Conservation (phyloP, 2,113 vertebrate species). For the Dinomys branickii region DNA sequence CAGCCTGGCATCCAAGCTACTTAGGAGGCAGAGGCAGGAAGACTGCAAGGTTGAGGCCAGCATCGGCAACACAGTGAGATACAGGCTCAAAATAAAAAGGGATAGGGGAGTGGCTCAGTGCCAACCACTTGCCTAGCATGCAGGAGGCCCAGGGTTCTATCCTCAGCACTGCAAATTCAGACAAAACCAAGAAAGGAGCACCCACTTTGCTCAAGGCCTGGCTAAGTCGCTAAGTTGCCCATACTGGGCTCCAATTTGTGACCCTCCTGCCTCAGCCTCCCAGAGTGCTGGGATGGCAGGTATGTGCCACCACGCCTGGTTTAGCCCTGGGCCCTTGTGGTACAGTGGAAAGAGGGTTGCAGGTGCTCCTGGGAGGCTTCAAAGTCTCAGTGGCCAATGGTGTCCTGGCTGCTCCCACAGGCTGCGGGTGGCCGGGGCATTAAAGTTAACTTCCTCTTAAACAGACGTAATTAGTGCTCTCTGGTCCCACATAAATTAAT, state of each 20-base stretch:
- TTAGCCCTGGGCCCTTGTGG: not conserved
- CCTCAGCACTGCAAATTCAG: not conserved
- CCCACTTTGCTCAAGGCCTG: not conserved
- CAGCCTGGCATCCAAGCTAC: not conserved
- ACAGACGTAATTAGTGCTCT: conserved; percentile 85
- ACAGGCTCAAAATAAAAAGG: not conserved
- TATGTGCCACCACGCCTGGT: not conserved
- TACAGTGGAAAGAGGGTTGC: not conserved
- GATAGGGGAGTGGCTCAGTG: not conserved
- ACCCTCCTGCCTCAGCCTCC: not conserved
- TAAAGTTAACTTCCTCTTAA: conserved; percentile 87
- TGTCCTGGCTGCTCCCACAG: not conserved
- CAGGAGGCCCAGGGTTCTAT: not conserved
- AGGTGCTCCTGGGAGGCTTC: accelerated
- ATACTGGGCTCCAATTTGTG: not conserved
- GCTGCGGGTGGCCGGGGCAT: conserved; percentile 50
- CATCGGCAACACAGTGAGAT: not conserved
- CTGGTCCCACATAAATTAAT: conserved; percentile 85
- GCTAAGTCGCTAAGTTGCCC: not conserved
- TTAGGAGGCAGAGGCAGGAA: not conserved
- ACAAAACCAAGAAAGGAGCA: not conserved
- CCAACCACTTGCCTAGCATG: not conserved
- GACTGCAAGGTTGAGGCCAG: not conserved
- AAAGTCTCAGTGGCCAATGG: not conserved
- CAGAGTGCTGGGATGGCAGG: not conserved